These are phyloP conservation scores for Cotesia vestalis DNA, from an alignment of 1,140 invertebrate species.

Conservation along the genomic window DNA sequence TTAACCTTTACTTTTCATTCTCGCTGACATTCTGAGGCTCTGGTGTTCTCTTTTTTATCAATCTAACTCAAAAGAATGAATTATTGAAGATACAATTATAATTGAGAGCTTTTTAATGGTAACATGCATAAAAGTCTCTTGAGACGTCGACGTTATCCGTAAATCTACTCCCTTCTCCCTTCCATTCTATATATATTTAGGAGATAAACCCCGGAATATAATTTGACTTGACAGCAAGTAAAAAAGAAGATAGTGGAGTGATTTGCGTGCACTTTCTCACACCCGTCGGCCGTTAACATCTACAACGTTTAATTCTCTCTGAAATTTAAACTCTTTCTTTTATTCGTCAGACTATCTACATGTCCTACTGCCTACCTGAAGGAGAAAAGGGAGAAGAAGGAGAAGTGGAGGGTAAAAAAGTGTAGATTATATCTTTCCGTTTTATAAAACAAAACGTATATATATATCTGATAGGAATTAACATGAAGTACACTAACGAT, in stretches of 20 bases:
- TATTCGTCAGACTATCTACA: neutral
- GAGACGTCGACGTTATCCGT: constrained; percentile 9
- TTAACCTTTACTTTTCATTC: constrained; percentile 34
- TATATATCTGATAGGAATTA: too few species aligned
- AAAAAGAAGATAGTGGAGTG: constrained; percentile 32
- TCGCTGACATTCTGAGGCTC: constrained; percentile 4
- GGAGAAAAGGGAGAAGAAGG: too few species aligned
- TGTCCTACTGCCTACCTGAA: too few species aligned
- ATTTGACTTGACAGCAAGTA: constrained; percentile 36
- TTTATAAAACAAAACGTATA: too few species aligned
- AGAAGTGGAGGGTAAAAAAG: too few species aligned
- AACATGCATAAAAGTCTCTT: neutral
- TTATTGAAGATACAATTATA: too few species aligned
- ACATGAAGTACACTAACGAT: too few species aligned
- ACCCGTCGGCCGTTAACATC: constrained; percentile 1
- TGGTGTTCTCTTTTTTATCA: too few species aligned
- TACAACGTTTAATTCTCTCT: constrained; percentile 27
- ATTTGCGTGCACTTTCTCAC: constrained; percentile 21
- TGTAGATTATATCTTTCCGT: too few species aligned
- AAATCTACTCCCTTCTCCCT: constrained; percentile 4
- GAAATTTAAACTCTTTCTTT: neutral
- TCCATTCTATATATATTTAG: neutral
- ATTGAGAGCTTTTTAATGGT: too few species aligned
- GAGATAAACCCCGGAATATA: constrained; percentile 13
- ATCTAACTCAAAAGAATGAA: too few species aligned